These are phyloP conservation scores for Sarcophaga subvicina DNA, from an alignment of 2,888 invertebrate genomes.

Conservation along the genomic window DNA sequence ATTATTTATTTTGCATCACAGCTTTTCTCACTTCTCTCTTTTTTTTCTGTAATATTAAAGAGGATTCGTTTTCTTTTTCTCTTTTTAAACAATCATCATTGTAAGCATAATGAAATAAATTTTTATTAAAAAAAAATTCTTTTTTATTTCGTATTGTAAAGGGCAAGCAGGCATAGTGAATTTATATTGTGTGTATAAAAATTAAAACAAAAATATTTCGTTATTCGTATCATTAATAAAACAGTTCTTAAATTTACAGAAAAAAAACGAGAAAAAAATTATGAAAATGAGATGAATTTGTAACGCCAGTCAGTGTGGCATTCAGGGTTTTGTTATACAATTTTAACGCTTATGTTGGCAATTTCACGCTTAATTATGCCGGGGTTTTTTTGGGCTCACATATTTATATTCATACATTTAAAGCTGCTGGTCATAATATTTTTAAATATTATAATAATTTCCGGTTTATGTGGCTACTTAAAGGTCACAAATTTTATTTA, in stretches of 20 bases:
- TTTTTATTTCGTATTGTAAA: background rate
- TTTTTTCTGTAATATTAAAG: background rate
- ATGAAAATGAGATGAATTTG: background rate
- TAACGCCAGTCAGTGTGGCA: background rate
- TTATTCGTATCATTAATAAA: background rate
- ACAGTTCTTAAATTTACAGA: constrained; percentile 8
- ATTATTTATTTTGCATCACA: constrained; percentile 40
- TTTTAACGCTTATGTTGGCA: constrained; percentile 63
- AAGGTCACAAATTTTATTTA: constrained; percentile 39
- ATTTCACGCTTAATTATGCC: constrained; percentile 65
- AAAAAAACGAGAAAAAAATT: background rate
- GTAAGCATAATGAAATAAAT: background rate
- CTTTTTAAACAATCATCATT: too few species aligned
- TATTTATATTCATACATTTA: constrained; percentile 10
- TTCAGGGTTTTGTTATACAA: constrained; percentile 28
- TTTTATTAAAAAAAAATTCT: background rate
- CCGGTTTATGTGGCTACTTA: constrained; percentile 62
- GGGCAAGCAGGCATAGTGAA: background rate
- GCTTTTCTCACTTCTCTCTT: constrained; percentile 1
- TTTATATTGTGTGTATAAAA: too few species aligned
- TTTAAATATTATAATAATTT: constrained; percentile 56
- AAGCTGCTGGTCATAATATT: constrained; percentile 25
- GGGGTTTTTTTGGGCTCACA: constrained; percentile 2
- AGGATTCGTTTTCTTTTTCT: too few species aligned
- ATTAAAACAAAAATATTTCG: background rate